Evolutionary conservation across 2,113 vertebrate species (phyloP).

Genomic region (Syngnathus floridae): DNA sequence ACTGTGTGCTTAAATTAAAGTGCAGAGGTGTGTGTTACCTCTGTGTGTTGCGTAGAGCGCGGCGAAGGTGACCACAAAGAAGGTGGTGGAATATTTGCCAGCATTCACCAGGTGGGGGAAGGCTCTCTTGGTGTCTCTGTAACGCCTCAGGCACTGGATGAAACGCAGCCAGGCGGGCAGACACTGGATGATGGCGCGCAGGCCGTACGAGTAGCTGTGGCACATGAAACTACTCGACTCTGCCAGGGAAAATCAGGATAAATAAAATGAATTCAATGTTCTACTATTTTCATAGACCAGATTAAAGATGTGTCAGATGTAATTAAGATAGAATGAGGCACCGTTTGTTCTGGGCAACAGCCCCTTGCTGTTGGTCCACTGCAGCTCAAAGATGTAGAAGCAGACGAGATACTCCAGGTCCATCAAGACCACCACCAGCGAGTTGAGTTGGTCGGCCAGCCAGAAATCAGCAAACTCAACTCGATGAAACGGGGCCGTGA

Average conservation of each 20-base stretch:
- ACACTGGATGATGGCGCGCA: slow-evolving; percentile 95
- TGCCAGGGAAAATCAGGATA: neutral
- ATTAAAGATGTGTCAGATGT: neutral
- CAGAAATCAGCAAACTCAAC: slow-evolving; percentile 99
- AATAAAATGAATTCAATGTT: no score
- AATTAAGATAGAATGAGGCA: slow-evolving; percentile 16
- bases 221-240: slow-evolving; percentile 60
- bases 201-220: slow-evolving; percentile 88
- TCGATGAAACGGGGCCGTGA: slow-evolving; percentile 95
- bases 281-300: no score
- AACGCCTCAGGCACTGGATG: slow-evolving; percentile 95
- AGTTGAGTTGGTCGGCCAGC: slow-evolving; percentile 98
- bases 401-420: slow-evolving; percentile 98
- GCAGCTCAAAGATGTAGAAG: slow-evolving; percentile 95
- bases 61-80: slow-evolving; percentile 94
- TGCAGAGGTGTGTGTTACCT: slow-evolving; percentile 69
- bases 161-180: slow-evolving; percentile 98
- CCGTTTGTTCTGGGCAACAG: slow-evolving; percentile 71
- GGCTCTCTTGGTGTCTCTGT: slow-evolving; percentile 93
- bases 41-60: slow-evolving; percentile 89
- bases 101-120: slow-evolving; percentile 97
- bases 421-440: slow-evolving; percentile 89
- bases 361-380: slow-evolving; percentile 79
- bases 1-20: slow-evolving; percentile 9
- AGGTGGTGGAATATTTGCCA: slow-evolving; percentile 98